Percentiles rank a stretch among this genome's conserved stretches.
Conservation (phyloP, 2,797 vertebrate genomes). For the Capromys pilorides region DNA sequence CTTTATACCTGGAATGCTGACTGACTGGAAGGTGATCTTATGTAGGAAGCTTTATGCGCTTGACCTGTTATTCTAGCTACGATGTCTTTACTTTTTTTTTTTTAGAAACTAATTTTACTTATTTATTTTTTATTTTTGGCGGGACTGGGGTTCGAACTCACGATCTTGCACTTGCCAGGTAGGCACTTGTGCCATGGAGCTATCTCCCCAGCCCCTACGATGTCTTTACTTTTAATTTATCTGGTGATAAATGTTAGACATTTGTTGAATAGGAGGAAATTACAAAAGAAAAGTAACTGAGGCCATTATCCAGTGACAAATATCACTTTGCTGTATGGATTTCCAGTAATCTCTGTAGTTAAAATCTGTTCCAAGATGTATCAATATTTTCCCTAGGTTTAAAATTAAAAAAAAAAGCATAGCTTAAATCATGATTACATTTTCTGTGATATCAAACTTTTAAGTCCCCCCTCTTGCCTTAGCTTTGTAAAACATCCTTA, state of each 20-base stretch:
- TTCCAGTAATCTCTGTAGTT: background rate
- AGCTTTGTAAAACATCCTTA: background rate
- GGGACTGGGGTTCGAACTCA: too few species aligned
- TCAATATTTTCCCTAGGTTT: slow-evolving; percentile 40
- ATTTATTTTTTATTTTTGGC: too few species aligned
- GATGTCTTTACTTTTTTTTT: slow-evolving; percentile 45
- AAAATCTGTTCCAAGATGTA: slow-evolving; percentile 4
- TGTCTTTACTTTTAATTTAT: slow-evolving; percentile 58
- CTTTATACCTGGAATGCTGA: background rate
- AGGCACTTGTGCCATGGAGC: too few species aligned
- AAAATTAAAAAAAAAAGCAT: background rate
- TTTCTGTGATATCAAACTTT: background rate
- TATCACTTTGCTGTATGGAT: background rate
- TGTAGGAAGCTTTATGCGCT: background rate
- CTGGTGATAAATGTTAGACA: slow-evolving; percentile 15
- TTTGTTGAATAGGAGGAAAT: slow-evolving; percentile 2
- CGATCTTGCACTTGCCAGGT: too few species aligned
- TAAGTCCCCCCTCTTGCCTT: background rate
- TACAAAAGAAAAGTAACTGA: slow-evolving; percentile 5
- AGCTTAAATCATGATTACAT: background rate
- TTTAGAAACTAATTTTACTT: too few species aligned
- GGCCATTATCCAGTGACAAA: slow-evolving; percentile 27
- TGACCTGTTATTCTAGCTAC: background rate
- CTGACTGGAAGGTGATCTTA: background rate
- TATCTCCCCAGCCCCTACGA: too few species aligned